Evolutionary conservation across 2,888 invertebrate species (phyloP), one percentile per base, ranked within the genome.

Genomic region (Lycaena phlaeas): DNA sequence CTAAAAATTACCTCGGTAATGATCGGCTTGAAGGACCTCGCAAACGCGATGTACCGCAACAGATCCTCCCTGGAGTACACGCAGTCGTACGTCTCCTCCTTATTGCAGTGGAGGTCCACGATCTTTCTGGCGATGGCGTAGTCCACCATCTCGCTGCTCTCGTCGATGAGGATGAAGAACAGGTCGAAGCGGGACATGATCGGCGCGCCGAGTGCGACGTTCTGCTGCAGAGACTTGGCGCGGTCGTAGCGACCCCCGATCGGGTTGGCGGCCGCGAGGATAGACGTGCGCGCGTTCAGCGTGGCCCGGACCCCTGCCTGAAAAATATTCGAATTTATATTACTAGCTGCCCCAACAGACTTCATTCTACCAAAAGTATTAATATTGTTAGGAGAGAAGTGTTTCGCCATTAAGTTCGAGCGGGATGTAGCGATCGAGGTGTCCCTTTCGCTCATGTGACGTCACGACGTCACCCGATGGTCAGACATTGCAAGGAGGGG

Each of bases 101-200:
- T 90, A 56, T 94, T 92, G 41, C 94, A 92, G 62, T 99, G 98
- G 27, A 99, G 78, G 63, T 98, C 97, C 0, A 99, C 91, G 42
- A 99, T 98, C 64, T 96, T 94, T 49, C 95, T 88, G 0, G 98
- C 99, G 45, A 99, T 98, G 0, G 98, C 97, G 64, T 96, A 98
- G 76, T 99, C 99, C 0, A 95, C 91, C 54, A 97, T 89, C 82
- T 91, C 76, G 22, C 76, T 78, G 63, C 96, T 95, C 68, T 99
- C 98, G 67, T 99, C 99, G 1, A 98, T 94, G 1, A 99, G 86
- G 52, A 99, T 96, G 78, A 99, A 99, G 85, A 99, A 99, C 10
- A 99, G 84, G 77, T 99, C 99, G 74, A 99, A 99, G 53, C 99
- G 89, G 0, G 98, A 98, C 98, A 99, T 98, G 59, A 99, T 97